Conservation (phyloP, 2,888 invertebrate genomes). For the Thera obeliscata region DNA sequence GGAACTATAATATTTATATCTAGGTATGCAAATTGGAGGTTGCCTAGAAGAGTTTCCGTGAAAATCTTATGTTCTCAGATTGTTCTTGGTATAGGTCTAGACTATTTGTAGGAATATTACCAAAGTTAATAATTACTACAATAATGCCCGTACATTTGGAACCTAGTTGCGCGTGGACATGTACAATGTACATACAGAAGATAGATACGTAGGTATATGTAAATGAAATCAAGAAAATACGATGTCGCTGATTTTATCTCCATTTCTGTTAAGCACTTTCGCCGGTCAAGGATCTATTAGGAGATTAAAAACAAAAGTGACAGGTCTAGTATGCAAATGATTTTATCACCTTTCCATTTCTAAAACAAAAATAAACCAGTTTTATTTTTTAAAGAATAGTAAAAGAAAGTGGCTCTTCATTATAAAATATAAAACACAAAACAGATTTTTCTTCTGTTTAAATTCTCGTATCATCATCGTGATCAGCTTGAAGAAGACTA, state of each 20-base stretch:
- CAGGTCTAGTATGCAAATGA: conserved; percentile 33
- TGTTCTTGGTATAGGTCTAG: too few relatives aligned
- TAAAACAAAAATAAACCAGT: conserved; percentile 4
- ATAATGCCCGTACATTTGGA: too few relatives aligned
- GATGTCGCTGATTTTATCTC: conserved; percentile 7
- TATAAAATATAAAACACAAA: not conserved
- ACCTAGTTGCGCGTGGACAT: too few relatives aligned
- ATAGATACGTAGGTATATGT: too few relatives aligned
- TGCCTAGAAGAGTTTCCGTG: not conserved
- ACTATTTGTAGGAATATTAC: too few relatives aligned
- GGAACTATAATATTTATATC: not conserved
- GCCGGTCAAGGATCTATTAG: conserved; percentile 23
- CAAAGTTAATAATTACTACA: too few relatives aligned
- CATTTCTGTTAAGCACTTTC: conserved; percentile 32
- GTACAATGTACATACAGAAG: too few relatives aligned
- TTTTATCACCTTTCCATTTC: conserved; percentile 24
- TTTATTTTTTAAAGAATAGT: not conserved
- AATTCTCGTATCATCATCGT: too few relatives aligned
- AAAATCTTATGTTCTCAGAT: too few relatives aligned
- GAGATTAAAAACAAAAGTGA: conserved; percentile 37
- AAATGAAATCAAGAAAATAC: not conserved
- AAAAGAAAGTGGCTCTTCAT: not conserved
- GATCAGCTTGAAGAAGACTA: too few relatives aligned
- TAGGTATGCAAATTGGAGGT: not conserved
- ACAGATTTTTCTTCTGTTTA: too few relatives aligned